Base-by-base conservation (phyloP, 1,140 invertebrate species). In the Callitettix versicolor region DNA sequence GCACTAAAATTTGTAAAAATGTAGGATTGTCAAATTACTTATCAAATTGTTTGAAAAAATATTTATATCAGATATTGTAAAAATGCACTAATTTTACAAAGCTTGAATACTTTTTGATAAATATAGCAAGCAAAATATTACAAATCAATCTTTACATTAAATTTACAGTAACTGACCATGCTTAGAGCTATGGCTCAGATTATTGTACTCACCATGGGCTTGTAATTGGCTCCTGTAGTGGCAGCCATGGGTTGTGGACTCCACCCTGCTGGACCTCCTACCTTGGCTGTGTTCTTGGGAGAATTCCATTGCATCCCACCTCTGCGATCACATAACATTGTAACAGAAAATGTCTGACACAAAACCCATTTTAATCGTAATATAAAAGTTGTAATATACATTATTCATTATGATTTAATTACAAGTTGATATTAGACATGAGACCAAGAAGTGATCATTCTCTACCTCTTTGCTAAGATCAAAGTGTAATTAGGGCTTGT, bases 201-300 rank as follows among this genome's bases (percentile, higher is more conserved):
- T n/a, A n/a, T 17, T 44, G 17, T 9, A 51, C 53, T 58, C 42
- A 62, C 86, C 86, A 90, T 89, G 48, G 87, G 86, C 70, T 85
- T 76, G 72, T 90, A 90, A 61, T 84, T 84, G 57, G 82, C 85
- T 59, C 84, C 86, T 54, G 86, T 90, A 43, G 86, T 89, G 50
- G 84, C 85, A 60, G 86, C 85, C 82, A 89, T 88, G 24, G 86
- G 86, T 69, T 88, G 86, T 41, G 86, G 86, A 62, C 79, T 85
- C 87, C 86, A 90, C 53, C 75, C 76, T 57, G 63, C 65, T 12
- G 76, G 75, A n/a, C 69, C 72, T 60, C 82, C 80, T 22, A 84
- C 76, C 74, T 88, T 88, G 44, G 84, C 84, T 50, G 80, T 76
- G 70, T 86, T 88, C 74, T 88, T 88, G 44, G 86, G 86, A 36